These are phyloP conservation scores for Picus viridis DNA, from an alignment of 2,797 vertebrate genomes.

Conservation along the genomic window DNA sequence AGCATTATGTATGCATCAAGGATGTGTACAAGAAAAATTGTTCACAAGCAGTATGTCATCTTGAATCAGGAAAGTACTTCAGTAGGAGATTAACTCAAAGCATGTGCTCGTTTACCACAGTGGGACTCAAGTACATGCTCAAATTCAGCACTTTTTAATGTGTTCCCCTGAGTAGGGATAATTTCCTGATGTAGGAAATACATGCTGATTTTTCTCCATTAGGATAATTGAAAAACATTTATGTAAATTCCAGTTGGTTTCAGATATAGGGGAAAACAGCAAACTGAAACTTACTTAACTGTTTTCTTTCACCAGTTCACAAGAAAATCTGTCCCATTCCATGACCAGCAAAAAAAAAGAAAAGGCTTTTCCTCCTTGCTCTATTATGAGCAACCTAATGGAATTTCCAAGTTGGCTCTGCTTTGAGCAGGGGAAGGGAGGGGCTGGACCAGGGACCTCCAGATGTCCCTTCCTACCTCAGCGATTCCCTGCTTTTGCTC, in stretches of 20 bases:
- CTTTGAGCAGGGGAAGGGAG: not conserved
- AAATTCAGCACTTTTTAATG: slow-evolving; percentile 54
- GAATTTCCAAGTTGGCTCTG: not conserved
- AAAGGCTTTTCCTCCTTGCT: slow-evolving; percentile 10
- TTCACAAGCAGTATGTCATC: slow-evolving; percentile 60
- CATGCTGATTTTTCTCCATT: slow-evolving; percentile 45
- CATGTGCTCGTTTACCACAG: slow-evolving; percentile 36
- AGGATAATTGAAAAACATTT: slow-evolving; percentile 50
- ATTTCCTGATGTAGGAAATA: slow-evolving; percentile 58
- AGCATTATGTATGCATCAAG: slow-evolving; percentile 55
- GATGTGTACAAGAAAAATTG: slow-evolving; percentile 62
- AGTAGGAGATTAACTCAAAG: slow-evolving; percentile 66
- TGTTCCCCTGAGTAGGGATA: slow-evolving; percentile 39
- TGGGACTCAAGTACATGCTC: slow-evolving; percentile 7
- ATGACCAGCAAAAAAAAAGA: not conserved
- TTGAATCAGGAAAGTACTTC: slow-evolving; percentile 62
- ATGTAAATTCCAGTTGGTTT: slow-evolving; percentile 47
- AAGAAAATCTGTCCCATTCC: not conserved
- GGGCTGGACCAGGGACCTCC: not conserved
- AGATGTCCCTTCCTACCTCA: not conserved
- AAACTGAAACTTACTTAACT: not conserved
- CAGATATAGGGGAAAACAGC: not conserved
- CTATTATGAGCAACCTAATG: not conserved
- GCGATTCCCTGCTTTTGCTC: not conserved
- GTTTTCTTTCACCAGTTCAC: not conserved